Evolutionary conservation across 1,140 invertebrate genomes (phyloP).

Genomic region (Littorina saxatilis): DNA sequence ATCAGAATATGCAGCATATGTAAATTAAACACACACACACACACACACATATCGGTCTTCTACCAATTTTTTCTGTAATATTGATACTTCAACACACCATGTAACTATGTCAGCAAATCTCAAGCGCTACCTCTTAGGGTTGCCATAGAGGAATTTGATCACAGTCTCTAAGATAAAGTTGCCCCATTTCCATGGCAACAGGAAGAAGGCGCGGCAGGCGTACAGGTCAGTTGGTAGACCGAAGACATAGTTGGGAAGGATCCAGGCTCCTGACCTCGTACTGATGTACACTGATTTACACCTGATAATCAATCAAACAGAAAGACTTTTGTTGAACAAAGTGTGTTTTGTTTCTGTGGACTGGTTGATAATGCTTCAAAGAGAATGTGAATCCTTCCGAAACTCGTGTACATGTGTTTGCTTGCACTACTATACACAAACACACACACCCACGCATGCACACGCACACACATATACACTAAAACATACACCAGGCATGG

Average conservation of each 20-base stretch:
- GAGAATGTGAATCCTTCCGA: too few relatives aligned
- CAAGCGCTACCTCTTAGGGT: conserved; percentile 61
- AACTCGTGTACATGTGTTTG: too few relatives aligned
- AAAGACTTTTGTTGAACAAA: not conserved
- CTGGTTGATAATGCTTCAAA: not conserved
- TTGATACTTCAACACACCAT: too few relatives aligned
- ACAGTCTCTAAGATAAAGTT: conserved; percentile 63
- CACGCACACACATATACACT: not conserved
- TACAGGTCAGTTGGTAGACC: conserved; percentile 69
- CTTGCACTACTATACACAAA: too few relatives aligned
- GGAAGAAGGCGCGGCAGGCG: conserved; percentile 65
- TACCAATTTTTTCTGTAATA: too few relatives aligned
- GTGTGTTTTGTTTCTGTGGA: not conserved
- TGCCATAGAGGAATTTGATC: conserved; percentile 62
- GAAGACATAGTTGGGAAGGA: conserved; percentile 71
- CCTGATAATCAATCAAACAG: conserved; percentile 45
- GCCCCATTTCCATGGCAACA: conserved; percentile 61
- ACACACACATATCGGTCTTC: too few relatives aligned
- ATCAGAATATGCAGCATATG: too few relatives aligned
- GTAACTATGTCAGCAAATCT: too few relatives aligned
- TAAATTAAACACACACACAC: too few relatives aligned
- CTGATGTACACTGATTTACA: conserved; percentile 69
- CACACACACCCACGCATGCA: too few relatives aligned
- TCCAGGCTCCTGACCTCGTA: conserved; percentile 71
- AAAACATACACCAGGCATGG: too few relatives aligned